Base-by-base conservation (phyloP, 2,888 invertebrate genomes). In the Ferrisia virgata region DNA sequence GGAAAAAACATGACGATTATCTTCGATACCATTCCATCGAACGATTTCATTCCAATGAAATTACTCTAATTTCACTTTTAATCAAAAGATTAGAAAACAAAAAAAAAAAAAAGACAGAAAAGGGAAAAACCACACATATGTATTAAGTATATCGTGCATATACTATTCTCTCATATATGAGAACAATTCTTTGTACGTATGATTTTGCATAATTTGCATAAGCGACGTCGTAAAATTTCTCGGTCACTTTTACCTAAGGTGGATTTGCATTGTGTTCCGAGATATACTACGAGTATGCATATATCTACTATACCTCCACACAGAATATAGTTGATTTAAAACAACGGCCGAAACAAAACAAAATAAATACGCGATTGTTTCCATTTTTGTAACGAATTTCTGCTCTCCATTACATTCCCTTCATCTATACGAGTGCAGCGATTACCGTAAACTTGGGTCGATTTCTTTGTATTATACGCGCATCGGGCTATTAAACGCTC, bases 211-310 rank as follows among this genome's bases (percentile, higher is more conserved):
- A 25, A 72, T 72, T 72, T 72, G 72, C 72, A 72, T 72, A 72
- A 72, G 72, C 72, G 72, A 72, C 72, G 72, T 72, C 72, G 72
- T 72, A 72, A 72, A 72, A 72, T 72, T 72, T 72, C 72, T 72
- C 72, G 72, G 72, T 72, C 72, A 33, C 72, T 72, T 72, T 72
- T 72, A 72, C 72, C 33, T 18, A 33, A 72, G 18, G 58, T 64
- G n/a, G 72, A 33, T 72, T 33, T 72, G 72, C 72, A 72, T 72
- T 72, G 72, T 72, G 28, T 64, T 64, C 33, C 33, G 36, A 18
- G 72, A 33, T 64, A 25, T 8, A 9, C 13, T 11, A n/a, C n/a
- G n/a, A n/a, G n/a, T n/a, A n/a, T n/a, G n/a, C n/a, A n/a, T n/a
- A n/a, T 28, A 53, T 2, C 22, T 43, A 47, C 47, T 18, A 47